A percentile compares a stretch with the other conserved stretches of the same genome.
Evolutionary conservation across 2,797 vertebrate species (phyloP).

Genomic region (Chloroceryle inda): DNA sequence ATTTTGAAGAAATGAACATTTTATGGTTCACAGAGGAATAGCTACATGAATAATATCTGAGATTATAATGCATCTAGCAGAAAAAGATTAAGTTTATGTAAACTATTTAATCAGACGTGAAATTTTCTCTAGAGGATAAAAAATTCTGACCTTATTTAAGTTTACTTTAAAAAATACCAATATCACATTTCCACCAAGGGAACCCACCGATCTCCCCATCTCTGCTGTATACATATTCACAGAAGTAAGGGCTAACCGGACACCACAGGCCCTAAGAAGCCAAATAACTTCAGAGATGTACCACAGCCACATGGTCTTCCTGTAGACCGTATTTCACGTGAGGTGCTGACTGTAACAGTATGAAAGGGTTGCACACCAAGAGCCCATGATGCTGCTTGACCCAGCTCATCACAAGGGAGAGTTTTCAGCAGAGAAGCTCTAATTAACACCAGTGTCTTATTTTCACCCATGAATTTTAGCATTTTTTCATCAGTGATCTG

Average conservation of each 20-base stretch:
- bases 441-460: background rate
- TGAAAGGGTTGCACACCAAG: background rate
- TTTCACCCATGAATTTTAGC: background rate
- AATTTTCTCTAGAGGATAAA: constrained; percentile 85
- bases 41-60: constrained; percentile 87
- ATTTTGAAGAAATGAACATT: constrained; percentile 88
- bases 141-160: constrained; percentile 83
- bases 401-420: background rate
- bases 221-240: constrained; percentile 73
- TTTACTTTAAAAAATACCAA: constrained; percentile 80
- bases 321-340: background rate
- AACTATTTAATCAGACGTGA: constrained; percentile 87
- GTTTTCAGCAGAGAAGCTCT: background rate
- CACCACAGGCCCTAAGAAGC: constrained; percentile 15
- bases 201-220: constrained; percentile 65
- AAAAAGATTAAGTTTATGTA: constrained; percentile 88
- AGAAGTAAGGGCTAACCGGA: constrained; percentile 43
- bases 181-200: constrained; percentile 74
- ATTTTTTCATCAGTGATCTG: background rate
- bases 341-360: background rate
- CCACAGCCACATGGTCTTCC: accelerated
- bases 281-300: background rate
- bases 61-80: constrained; percentile 85
- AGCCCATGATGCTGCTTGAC: background rate
- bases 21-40: constrained; percentile 88